Conservation (phyloP, 2,797 vertebrate species). For the Diglossa cyanea region DNA sequence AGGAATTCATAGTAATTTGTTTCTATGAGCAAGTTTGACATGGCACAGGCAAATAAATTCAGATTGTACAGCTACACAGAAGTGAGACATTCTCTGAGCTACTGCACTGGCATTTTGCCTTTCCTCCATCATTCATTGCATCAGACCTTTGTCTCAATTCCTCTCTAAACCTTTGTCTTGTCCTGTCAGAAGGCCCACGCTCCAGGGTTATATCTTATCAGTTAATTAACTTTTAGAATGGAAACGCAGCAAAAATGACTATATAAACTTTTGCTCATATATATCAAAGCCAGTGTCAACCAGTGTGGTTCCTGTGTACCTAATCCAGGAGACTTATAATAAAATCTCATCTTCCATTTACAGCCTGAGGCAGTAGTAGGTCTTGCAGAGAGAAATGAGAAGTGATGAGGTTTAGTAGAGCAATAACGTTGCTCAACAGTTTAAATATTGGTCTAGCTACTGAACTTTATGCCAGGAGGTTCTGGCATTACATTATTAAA, state of each 20-base stretch:
- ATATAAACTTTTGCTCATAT: constrained; percentile 13
- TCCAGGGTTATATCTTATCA: constrained; percentile 56
- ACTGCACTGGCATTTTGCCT: not conserved
- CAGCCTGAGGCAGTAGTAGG: not conserved
- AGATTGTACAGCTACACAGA: not conserved
- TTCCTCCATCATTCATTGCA: not conserved
- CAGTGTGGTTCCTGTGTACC: not conserved
- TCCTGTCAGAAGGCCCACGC: not conserved
- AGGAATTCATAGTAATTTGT: constrained; percentile 20
- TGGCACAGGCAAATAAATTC: not conserved
- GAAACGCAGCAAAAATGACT: constrained; percentile 49
- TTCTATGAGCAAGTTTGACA: constrained; percentile 25
- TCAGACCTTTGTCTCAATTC: constrained; percentile 24
- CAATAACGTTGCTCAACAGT: not conserved
- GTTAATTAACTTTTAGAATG: constrained; percentile 59
- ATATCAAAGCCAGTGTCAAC: constrained; percentile 29
- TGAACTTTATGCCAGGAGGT: not conserved
- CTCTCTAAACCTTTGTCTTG: constrained; percentile 38
- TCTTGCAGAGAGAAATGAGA: not conserved
- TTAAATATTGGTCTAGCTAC: constrained; percentile 26
- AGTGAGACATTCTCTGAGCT: not conserved
- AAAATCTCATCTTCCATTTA: constrained; percentile 35
- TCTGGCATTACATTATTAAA: constrained; percentile 25
- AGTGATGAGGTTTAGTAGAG: not conserved
- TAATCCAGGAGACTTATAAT: constrained; percentile 26